Evolutionary conservation across 1,140 invertebrate species (phyloP).

Genomic region (Stenopsyche tienmushanensis): DNA sequence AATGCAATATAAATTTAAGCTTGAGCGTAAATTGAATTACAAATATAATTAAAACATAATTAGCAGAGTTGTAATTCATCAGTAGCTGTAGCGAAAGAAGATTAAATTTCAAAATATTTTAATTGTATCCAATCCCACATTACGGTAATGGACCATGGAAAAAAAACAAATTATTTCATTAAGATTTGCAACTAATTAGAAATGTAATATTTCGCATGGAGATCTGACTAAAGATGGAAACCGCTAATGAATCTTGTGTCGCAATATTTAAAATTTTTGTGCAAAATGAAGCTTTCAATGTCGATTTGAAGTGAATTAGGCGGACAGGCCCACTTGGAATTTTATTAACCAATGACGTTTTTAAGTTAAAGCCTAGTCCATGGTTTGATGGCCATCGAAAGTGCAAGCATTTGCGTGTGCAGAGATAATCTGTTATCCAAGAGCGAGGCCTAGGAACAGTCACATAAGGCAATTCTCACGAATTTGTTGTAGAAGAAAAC

Average conservation of each 20-base stretch:
- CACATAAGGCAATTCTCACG: conserved; percentile 6
- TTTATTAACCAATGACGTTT: background rate
- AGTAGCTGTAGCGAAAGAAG: too few relatives aligned
- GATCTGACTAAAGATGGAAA: too few relatives aligned
- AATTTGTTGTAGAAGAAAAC: conserved; percentile 1
- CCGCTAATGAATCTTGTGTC: background rate
- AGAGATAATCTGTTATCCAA: conserved; percentile 16
- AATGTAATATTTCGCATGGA: too few relatives aligned
- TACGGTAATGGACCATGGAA: too few relatives aligned
- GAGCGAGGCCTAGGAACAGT: background rate
- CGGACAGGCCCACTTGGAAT: background rate
- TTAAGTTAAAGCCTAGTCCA: background rate
- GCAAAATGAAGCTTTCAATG: background rate
- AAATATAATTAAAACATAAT: too few relatives aligned
- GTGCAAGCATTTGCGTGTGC: conserved; percentile 17
- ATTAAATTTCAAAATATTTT: too few relatives aligned
- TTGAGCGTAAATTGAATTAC: too few relatives aligned
- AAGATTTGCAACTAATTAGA: too few relatives aligned
- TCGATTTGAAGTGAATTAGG: background rate
- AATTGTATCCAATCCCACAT: too few relatives aligned
- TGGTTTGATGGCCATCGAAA: conserved; percentile 12
- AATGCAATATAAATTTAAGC: too few relatives aligned
- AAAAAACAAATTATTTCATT: too few relatives aligned
- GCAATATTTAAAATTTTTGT: background rate
- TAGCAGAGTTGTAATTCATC: too few relatives aligned